Evolutionary conservation across 2,113 vertebrate species (phyloP).

Genomic region (Poeciliopsis turrubarensis): DNA sequence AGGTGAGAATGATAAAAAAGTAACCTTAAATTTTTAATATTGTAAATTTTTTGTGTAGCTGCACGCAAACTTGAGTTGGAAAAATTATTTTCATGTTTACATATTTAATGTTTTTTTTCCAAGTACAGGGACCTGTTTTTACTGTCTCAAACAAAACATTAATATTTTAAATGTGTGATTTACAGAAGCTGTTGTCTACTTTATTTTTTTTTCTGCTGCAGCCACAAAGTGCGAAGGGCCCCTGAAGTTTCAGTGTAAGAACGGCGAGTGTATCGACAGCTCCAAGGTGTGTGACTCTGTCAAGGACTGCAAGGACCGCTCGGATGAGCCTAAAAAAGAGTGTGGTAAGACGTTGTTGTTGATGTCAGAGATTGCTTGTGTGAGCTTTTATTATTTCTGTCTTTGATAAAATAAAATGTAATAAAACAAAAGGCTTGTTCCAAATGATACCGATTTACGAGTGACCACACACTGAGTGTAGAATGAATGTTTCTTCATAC

Average conservation of each 20-base stretch:
- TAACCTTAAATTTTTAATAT: too few relatives aligned
- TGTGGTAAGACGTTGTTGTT: slow-evolving; percentile 85
- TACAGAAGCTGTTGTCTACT: not conserved
- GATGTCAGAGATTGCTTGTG: not conserved
- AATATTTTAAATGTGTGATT: not conserved
- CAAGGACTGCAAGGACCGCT: slow-evolving; percentile 96
- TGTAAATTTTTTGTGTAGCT: too few relatives aligned
- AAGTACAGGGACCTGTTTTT: too few relatives aligned
- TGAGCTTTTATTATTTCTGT: not conserved
- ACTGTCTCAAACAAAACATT: not conserved
- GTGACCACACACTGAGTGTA: not conserved
- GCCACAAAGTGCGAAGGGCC: slow-evolving; percentile 92
- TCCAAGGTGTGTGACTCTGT: slow-evolving; percentile 92
- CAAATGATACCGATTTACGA: not conserved
- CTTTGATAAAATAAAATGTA: not conserved
- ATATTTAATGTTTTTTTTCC: too few relatives aligned
- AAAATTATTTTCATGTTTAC: too few relatives aligned
- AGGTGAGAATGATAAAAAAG: too few relatives aligned
- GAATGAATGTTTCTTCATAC: not conserved
- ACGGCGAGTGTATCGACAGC: slow-evolving; percentile 94
- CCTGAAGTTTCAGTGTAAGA: slow-evolving; percentile 94
- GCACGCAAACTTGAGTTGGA: too few relatives aligned
- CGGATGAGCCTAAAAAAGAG: slow-evolving; percentile 95
- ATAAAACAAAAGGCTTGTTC: too few relatives aligned
- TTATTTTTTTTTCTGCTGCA: slow-evolving; percentile 25